phyloP scores from a whole-genome alignment of 2,888 invertebrate species.

The Rhagium mordax region DNA sequence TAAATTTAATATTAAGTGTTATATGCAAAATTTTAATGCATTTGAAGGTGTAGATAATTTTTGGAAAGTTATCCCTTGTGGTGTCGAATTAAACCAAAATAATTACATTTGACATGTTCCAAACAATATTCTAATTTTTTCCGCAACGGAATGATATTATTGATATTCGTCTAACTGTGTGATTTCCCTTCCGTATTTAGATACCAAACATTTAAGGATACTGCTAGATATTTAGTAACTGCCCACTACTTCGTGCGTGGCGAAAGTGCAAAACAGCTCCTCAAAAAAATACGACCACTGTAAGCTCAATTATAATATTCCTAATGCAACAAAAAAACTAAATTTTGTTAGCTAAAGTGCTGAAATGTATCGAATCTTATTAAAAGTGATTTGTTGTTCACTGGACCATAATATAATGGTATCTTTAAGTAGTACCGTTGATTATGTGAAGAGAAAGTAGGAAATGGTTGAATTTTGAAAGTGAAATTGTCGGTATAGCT shows the following conservation, averaged over 20 bases:
- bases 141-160: too few relatives aligned
- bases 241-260: neutral
- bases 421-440: constrained; percentile 26
- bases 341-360: constrained; percentile 1
- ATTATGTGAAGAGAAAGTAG: constrained; percentile 63
- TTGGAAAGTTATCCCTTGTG: too few relatives aligned
- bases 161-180: too few relatives aligned
- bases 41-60: too few relatives aligned
- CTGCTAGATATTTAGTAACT: neutral
- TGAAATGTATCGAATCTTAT: constrained; percentile 25
- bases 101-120: too few relatives aligned
- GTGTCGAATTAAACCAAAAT: too few relatives aligned
- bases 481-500: constrained; percentile 58
- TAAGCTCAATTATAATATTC: constrained; percentile 10
- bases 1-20: too few relatives aligned
- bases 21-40: too few relatives aligned
- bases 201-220: neutral
- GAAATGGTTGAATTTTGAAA: constrained; percentile 64
- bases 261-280: neutral
- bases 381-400: constrained; percentile 46
- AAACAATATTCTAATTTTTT: too few relatives aligned
- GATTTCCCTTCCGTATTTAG: neutral
- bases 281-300: neutral
- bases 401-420: constrained; percentile 41
- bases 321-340: neutral